phyloP scores from a whole-genome alignment of 2,797 vertebrate species.

The Poeciliopsis infans region DNA sequence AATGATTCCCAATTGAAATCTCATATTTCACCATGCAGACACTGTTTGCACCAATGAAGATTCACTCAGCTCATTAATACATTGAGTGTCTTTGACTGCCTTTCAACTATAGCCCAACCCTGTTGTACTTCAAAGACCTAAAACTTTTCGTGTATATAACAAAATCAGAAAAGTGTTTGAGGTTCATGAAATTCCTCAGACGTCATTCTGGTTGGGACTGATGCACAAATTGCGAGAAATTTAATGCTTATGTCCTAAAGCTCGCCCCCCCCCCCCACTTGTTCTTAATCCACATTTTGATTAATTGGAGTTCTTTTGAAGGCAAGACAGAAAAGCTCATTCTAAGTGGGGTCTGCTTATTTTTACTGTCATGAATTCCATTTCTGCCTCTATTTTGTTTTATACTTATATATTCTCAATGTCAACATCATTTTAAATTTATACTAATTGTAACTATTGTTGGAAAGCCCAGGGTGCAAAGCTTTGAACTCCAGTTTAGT shows the following conservation, averaged over 20 bases:
- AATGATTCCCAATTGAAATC: background rate
- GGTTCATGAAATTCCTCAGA: background rate
- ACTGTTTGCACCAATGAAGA: background rate
- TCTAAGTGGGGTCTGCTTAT: background rate
- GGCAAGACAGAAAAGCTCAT: background rate
- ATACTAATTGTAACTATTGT: slow-evolving; percentile 29
- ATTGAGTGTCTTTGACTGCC: background rate
- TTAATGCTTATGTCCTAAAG: background rate
- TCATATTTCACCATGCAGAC: background rate
- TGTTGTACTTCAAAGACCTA: background rate
- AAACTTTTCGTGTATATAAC: background rate
- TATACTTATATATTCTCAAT: background rate
- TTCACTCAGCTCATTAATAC: background rate
- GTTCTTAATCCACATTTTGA: slow-evolving; percentile 1
- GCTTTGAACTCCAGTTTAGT: slow-evolving; percentile 42
- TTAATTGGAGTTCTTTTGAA: background rate
- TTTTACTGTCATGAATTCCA: background rate
- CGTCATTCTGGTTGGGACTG: background rate
- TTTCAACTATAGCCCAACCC: background rate
- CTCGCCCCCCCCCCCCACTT: background rate
- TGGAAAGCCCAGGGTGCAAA: slow-evolving; percentile 20
- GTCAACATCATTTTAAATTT: slow-evolving; percentile 17
- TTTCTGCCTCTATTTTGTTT: background rate
- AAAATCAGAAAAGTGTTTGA: background rate
- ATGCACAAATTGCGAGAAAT: background rate